phyloP scores from a whole-genome alignment of 2,113 vertebrate species.

The Urocynchramus pylzowi region DNA sequence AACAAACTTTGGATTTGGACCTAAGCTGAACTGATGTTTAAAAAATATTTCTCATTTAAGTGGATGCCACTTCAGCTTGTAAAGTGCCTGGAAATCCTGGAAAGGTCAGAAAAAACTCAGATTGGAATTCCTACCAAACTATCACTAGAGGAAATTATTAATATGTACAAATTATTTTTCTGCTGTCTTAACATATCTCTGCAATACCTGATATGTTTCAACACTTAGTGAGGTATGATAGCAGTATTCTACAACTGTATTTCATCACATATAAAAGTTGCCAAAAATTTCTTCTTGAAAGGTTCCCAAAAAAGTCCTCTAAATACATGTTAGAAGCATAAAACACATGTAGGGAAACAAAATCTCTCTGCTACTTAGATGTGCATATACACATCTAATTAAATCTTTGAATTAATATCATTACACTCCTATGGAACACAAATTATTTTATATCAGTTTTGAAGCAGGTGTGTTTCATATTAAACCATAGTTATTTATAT shows the following conservation, averaged over 20 bases:
- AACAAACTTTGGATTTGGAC: neutral
- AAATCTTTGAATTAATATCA: neutral
- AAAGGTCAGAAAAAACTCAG: neutral
- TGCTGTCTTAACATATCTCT: neutral
- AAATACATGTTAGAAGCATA: neutral
- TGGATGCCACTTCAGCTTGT: neutral
- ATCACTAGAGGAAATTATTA: neutral
- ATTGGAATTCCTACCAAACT: neutral
- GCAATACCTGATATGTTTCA: neutral
- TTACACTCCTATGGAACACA: neutral
- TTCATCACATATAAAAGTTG: neutral
- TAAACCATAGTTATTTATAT: neutral
- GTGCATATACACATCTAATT: neutral
- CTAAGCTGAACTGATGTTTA: neutral
- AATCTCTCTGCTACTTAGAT: neutral
- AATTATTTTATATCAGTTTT: neutral
- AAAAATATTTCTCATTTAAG: neutral
- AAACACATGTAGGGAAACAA: neutral
- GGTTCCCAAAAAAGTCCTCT: neutral
- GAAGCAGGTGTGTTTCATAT: neutral
- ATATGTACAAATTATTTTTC: neutral
- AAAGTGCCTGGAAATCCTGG: neutral
- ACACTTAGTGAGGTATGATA: neutral
- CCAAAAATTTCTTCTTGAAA: neutral
- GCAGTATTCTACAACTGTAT: neutral